phyloP scores from a whole-genome alignment of 2,888 invertebrate species.

The Melinopterus prodromus region DNA sequence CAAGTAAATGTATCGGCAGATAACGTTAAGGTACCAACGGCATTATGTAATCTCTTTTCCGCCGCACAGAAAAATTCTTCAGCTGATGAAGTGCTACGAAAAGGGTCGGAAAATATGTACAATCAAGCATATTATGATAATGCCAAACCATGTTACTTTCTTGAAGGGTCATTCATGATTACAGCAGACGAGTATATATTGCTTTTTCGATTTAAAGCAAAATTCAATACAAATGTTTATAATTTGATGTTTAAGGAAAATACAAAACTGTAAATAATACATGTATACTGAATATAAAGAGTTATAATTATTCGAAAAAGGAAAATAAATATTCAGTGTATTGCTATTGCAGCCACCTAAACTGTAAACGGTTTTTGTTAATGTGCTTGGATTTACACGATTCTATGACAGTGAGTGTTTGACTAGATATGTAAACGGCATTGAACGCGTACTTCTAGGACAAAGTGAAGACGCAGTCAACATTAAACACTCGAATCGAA shows the following conservation, averaged over 20 bases:
- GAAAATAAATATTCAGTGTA: slow-evolving; percentile 15
- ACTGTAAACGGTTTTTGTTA: slow-evolving; percentile 19
- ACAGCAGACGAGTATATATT: not conserved
- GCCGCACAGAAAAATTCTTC: no score
- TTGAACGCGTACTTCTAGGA: slow-evolving; percentile 15
- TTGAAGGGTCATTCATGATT: not conserved
- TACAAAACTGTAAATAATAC: slow-evolving; percentile 16
- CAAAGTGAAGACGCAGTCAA: not conserved
- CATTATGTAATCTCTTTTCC: no score
- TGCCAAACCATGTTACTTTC: no score
- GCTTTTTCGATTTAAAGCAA: not conserved
- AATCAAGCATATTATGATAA: no score
- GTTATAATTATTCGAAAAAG: no score
- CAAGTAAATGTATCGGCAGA: no score
- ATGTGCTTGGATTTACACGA: not conserved
- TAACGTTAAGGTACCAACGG: no score
- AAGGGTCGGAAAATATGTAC: no score
- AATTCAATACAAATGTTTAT: not conserved
- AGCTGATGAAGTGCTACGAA: no score
- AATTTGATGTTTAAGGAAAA: not conserved
- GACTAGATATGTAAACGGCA: not conserved
- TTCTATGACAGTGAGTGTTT: not conserved
- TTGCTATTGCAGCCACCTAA: slow-evolving; percentile 10
- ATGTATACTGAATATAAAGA: no score
- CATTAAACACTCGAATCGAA: slow-evolving; percentile 12